A percentile compares a stretch with the other conserved stretches of the same genome.
phyloP scores from a whole-genome alignment of 2,113 vertebrate genomes.

The Phocoena phocoena region DNA sequence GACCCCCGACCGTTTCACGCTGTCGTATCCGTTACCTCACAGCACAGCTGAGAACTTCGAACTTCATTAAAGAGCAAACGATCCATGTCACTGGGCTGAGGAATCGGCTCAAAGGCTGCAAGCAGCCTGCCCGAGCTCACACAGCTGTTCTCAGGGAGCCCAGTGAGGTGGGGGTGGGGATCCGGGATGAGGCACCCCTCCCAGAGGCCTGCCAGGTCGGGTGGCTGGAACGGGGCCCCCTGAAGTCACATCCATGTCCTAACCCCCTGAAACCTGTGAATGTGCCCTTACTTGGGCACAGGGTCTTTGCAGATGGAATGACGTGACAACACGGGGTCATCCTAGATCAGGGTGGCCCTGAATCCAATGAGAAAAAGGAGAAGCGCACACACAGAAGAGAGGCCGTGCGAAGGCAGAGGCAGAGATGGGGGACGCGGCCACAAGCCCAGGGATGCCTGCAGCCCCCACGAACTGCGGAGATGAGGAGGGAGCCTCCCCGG shows the following conservation, averaged over 20 bases:
- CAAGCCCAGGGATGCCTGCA: rapidly evolving
- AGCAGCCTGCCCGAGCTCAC: not conserved
- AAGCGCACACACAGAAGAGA: too few relatives aligned
- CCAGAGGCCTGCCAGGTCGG: not conserved
- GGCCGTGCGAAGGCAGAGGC: rapidly evolving
- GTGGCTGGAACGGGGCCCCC: not conserved
- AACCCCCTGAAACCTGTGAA: not conserved
- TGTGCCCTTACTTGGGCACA: not conserved
- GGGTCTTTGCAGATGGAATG: not conserved
- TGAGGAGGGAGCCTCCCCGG: rapidly evolving
- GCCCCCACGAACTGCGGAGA: not conserved
- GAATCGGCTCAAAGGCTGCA: not conserved
- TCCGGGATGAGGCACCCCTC: too few relatives aligned
- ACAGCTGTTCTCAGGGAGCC: not conserved
- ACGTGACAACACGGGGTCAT: not conserved
- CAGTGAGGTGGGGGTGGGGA: not conserved
- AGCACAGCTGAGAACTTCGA: not conserved
- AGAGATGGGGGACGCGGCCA: rapidly evolving
- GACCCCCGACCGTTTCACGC: not conserved
- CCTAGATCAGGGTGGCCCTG: not conserved
- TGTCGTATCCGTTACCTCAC: rapidly evolving
- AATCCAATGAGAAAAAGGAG: not conserved
- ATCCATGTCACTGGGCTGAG: not conserved
- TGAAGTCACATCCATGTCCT: not conserved
- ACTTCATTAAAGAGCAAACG: rapidly evolving